These are phyloP conservation scores for Tapirus terrestris DNA, from an alignment of 2,113 vertebrate species.

Conservation along the genomic window DNA sequence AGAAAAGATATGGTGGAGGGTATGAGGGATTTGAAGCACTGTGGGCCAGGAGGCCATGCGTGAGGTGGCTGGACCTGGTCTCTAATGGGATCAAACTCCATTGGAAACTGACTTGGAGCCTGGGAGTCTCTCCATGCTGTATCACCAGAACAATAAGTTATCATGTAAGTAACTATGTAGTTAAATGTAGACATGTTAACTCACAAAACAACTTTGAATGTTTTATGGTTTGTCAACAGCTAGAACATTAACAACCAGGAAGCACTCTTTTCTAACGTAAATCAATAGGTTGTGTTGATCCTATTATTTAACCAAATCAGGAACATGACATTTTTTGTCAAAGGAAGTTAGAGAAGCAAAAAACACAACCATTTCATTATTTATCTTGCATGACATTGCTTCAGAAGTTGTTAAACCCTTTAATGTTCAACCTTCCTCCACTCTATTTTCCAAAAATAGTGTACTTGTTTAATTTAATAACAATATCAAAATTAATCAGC, in stretches of 20 bases:
- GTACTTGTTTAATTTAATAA: background rate
- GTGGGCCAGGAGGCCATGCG: background rate
- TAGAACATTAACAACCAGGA: background rate
- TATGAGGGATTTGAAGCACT: background rate
- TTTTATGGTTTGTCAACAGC: conserved; percentile 6
- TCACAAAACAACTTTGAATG: background rate
- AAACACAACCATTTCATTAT: background rate
- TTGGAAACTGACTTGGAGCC: background rate
- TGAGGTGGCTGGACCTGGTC: background rate
- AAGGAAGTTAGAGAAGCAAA: background rate
- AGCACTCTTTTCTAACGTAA: conserved; percentile 20
- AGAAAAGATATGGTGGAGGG: background rate
- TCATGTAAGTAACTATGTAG: background rate
- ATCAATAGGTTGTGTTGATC: background rate
- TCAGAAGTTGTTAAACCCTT: background rate
- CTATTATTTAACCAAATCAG: background rate
- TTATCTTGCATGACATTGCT: background rate
- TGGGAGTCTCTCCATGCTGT: background rate
- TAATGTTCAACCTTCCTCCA: background rate
- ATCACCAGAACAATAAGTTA: background rate
- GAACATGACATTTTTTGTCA: background rate
- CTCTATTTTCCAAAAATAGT: background rate
- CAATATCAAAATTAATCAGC: background rate
- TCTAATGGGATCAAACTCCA: background rate
- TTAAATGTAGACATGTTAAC: background rate